Conservation (phyloP, 2,888 invertebrate genomes). For the Chalcosyrphus nemorum region DNA sequence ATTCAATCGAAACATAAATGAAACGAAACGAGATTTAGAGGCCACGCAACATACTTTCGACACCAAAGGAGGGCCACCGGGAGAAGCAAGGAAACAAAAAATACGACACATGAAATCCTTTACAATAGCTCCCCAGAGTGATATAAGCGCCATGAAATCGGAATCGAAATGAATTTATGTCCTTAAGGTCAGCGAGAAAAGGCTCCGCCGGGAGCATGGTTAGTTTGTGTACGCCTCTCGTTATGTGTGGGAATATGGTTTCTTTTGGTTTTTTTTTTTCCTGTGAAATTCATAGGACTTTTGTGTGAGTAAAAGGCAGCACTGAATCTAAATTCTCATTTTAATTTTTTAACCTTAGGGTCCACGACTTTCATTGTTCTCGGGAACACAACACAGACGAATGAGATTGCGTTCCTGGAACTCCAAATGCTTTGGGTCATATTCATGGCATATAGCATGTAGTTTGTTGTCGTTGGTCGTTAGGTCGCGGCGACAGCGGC, state of each 20-base stretch:
- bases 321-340: conserved; percentile 50
- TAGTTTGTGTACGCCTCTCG: conserved; percentile 26
- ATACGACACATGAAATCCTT: conserved; percentile 76
- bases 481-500: background rate
- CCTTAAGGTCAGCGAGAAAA: conserved; percentile 73
- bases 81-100: conserved; percentile 12
- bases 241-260: conserved; percentile 22
- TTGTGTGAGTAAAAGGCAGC: background rate
- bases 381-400: background rate
- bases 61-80: background rate
- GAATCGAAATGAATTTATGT: conserved; percentile 80
- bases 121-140: conserved; percentile 80
- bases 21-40: conserved; percentile 56
- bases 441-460: background rate
- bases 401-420: conserved; percentile 22
- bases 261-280: background rate
- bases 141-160: conserved; percentile 75
- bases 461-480: conserved; percentile 31
- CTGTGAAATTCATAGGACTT: background rate
- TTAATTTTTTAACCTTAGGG: conserved; percentile 46
- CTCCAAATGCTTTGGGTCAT: background rate
- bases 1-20: conserved; percentile 58
- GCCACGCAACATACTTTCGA: conserved; percentile 44
- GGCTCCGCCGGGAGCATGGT: conserved; percentile 43
- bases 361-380: conserved; percentile 40